A percentile compares a stretch with the other conserved stretches of the same genome.
Conservation (phyloP, 2,888 invertebrate species). For the Orchesella flavescens region DNA sequence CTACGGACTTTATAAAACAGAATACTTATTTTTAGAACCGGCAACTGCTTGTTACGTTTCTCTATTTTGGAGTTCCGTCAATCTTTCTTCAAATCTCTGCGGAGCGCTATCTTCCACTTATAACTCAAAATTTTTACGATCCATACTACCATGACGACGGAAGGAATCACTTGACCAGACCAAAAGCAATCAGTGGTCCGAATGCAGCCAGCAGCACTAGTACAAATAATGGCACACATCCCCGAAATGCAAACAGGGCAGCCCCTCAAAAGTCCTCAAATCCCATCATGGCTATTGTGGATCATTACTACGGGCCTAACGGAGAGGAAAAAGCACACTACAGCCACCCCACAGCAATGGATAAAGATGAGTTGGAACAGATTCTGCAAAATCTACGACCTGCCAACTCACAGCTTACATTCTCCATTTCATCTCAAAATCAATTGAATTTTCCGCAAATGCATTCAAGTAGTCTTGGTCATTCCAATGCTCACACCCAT, state of each 20-base stretch:
- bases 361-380: slow-evolving; percentile 45
- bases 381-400: slow-evolving; percentile 27
- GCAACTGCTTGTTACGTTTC: too few relatives aligned
- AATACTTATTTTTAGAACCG: too few relatives aligned
- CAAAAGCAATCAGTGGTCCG: slow-evolving; percentile 28
- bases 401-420: not conserved
- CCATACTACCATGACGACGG: slow-evolving; percentile 62
- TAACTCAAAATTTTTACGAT: slow-evolving; percentile 52
- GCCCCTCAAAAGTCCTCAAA: not conserved
- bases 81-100: too few relatives aligned
- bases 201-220: slow-evolving; percentile 37
- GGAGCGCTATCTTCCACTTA: slow-evolving; percentile 3
- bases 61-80: too few relatives aligned
- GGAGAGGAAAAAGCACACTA: slow-evolving; percentile 52
- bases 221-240: slow-evolving; percentile 29
- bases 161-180: not conserved
- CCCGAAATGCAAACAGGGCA: slow-evolving; percentile 19
- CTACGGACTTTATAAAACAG: too few relatives aligned
- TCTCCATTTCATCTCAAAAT: not conserved
- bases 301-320: slow-evolving; percentile 52
- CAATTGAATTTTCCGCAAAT: not conserved
- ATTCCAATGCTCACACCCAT: slow-evolving; percentile 9
- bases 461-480: too few relatives aligned
- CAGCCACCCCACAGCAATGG: slow-evolving; percentile 24
- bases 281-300: slow-evolving; percentile 47